Evolutionary conservation across 2,113 vertebrate species (phyloP).

Genomic region (Pelecanus crispus): DNA sequence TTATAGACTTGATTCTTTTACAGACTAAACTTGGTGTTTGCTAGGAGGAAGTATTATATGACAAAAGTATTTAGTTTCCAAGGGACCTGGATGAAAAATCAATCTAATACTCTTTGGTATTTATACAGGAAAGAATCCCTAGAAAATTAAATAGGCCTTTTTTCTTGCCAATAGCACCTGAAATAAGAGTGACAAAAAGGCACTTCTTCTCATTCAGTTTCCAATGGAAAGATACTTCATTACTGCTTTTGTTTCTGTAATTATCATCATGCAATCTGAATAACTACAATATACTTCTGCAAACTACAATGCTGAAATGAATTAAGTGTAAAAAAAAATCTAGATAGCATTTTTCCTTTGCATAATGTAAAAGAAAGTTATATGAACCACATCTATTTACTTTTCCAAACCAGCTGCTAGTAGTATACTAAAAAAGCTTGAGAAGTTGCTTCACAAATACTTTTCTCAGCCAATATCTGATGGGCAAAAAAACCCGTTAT

Average conservation of each 20-base stretch:
- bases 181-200: not conserved
- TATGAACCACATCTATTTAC: not conserved
- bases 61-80: conserved; percentile 27
- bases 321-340: not conserved
- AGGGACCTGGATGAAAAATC: not conserved
- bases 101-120: not conserved
- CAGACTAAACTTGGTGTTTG: not conserved
- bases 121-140: not conserved
- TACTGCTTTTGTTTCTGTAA: not conserved
- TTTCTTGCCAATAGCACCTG: not conserved
- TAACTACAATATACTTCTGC: not conserved
- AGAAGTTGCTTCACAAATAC: not conserved
- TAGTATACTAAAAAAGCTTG: not conserved
- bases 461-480: not conserved
- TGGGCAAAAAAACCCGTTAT: not conserved
- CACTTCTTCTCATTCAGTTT: conserved; percentile 7
- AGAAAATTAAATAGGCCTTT: not conserved
- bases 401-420: not conserved
- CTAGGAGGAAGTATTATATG: conserved; percentile 5
- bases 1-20: not conserved
- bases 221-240: not conserved
- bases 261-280: not conserved
- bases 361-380: not conserved
- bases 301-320: not conserved
- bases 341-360: not conserved